Evolutionary conservation across 2,888 invertebrate genomes (phyloP).

Genomic region (Drosophila maculinotata): DNA sequence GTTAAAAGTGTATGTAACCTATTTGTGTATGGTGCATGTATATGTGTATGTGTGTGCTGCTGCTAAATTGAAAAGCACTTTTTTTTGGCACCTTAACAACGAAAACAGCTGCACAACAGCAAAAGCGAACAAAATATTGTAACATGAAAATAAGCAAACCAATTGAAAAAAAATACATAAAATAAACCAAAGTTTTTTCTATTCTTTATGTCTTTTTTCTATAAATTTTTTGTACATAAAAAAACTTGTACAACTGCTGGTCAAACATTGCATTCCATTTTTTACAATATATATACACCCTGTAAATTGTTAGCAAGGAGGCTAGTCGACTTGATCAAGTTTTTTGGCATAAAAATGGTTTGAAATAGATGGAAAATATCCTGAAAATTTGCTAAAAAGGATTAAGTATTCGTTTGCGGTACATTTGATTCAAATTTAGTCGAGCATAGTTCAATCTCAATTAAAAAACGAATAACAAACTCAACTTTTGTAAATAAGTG

Average conservation of each 20-base stretch:
- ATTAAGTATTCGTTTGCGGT: too few species aligned
- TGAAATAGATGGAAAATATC: too few species aligned
- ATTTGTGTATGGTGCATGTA: constrained; percentile 4
- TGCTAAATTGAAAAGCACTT: constrained; percentile 54
- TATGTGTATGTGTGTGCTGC: constrained; percentile 3
- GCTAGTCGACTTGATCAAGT: too few species aligned
- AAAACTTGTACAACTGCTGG: constrained; percentile 32
- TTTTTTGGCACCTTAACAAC: constrained; percentile 68
- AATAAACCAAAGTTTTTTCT: constrained; percentile 44
- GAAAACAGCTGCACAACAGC: constrained; percentile 62
- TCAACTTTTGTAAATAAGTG: too few species aligned
- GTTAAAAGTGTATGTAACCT: constrained; percentile 14
- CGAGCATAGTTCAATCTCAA: too few species aligned
- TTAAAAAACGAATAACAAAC: too few species aligned
- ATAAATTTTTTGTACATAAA: constrained; percentile 23
- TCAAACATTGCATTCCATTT: constrained; percentile 38
- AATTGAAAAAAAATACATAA: constrained; percentile 50
- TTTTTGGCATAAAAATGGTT: too few species aligned
- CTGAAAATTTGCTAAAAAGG: too few species aligned
- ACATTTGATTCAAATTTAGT: too few species aligned
- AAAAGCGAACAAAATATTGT: constrained; percentile 58
- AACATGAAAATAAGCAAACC: constrained; percentile 58
- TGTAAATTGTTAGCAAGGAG: constrained; percentile 3
- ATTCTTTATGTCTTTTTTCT: constrained; percentile 16
- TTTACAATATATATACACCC: constrained; percentile 19